Percentiles rank a stretch among this genome's conserved stretches.
These are phyloP conservation scores for Adelognathus sp. DNA, from an alignment of 2,888 invertebrate genomes.

Conservation along the genomic window DNA sequence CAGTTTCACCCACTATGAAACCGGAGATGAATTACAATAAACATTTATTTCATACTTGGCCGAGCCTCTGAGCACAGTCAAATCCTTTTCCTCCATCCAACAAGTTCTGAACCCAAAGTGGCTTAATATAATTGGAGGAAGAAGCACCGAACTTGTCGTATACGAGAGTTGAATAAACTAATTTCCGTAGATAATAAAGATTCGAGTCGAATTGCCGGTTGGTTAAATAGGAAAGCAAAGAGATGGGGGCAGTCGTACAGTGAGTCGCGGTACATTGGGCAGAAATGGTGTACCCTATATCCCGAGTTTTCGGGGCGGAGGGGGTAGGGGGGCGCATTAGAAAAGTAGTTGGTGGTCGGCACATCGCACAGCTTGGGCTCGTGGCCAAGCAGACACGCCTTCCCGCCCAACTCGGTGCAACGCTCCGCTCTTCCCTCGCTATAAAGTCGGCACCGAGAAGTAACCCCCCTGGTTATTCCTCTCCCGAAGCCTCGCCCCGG, in stretches of 20 bases:
- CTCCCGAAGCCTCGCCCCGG: conserved; percentile 41
- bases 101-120: too few species aligned
- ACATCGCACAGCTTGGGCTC: conserved; percentile 50
- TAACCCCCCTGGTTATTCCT: background rate
- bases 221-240: conserved; percentile 29
- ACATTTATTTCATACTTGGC: too few species aligned
- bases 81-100: too few species aligned
- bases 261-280: conserved; percentile 41
- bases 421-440: too few species aligned
- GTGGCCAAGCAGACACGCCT: conserved; percentile 54
- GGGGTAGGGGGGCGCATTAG: too few species aligned
- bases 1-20: too few species aligned
- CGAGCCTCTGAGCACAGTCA: too few species aligned
- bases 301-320: too few species aligned
- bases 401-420: conserved; percentile 23
- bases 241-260: conserved; percentile 25
- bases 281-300: too few species aligned
- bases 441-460: conserved; percentile 41
- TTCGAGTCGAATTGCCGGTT: conserved; percentile 19
- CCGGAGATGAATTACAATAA: too few species aligned
- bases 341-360: conserved; percentile 51
- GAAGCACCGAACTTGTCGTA: background rate
- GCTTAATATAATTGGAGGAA: too few species aligned
- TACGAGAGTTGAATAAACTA: conserved; percentile 41
- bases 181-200: conserved; percentile 53